These are phyloP conservation scores for Platyura marginata DNA, from an alignment of 1,140 invertebrate genomes.

Conservation along the genomic window DNA sequence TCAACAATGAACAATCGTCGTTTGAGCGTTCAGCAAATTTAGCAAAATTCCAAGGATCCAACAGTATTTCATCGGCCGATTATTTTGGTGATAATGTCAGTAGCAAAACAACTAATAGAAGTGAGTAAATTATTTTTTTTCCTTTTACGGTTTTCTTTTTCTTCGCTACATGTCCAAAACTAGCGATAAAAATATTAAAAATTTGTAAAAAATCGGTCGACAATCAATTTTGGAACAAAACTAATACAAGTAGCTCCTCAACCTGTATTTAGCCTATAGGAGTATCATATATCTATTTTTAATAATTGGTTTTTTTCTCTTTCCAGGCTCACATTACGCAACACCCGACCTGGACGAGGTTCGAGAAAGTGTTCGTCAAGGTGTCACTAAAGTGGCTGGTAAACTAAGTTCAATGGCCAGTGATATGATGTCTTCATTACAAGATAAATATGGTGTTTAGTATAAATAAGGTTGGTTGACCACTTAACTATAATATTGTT, in stretches of 20 bases:
- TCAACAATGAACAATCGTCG: slow-evolving; percentile 43
- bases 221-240: no score
- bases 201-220: no score
- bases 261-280: no score
- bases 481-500: no score
- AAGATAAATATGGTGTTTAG: slow-evolving; percentile 40
- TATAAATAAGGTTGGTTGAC: no score
- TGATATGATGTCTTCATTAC: slow-evolving; percentile 82
- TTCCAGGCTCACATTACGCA: slow-evolving; percentile 12
- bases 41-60: slow-evolving; percentile 68
- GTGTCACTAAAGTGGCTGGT: slow-evolving; percentile 91
- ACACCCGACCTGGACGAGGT: slow-evolving; percentile 82
- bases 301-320: neutral
- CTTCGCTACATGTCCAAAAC: no score
- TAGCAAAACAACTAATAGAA: slow-evolving; percentile 10
- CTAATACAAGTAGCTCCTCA: no score
- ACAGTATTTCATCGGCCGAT: slow-evolving; percentile 88
- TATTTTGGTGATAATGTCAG: slow-evolving; percentile 59
- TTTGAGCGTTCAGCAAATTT: slow-evolving; percentile 14
- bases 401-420: slow-evolving; percentile 83
- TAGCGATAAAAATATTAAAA: no score
- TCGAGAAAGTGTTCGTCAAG: slow-evolving; percentile 87
- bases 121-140: no score
- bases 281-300: no score
- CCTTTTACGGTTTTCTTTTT: no score